Percentiles rank a stretch among this genome's conserved stretches.
Evolutionary conservation across 2,797 vertebrate genomes (phyloP).

Genomic region (Nannoperca australis): DNA sequence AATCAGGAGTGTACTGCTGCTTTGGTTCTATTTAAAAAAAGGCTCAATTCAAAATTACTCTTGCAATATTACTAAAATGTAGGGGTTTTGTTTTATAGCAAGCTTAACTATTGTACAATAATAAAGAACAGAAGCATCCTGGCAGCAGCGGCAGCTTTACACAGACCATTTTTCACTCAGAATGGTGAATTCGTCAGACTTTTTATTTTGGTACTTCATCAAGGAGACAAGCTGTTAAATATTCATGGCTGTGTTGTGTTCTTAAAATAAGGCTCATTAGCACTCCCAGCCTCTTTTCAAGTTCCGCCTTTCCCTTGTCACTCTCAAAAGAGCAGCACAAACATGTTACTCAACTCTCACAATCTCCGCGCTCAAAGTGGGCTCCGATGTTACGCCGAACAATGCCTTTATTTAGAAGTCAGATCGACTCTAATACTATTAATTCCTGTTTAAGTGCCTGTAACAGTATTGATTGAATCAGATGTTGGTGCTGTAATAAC

Average conservation of each 20-base stretch:
- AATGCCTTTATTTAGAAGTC: conserved; percentile 32
- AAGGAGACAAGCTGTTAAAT: conserved; percentile 81
- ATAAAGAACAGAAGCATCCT: conserved; percentile 14
- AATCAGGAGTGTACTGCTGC: neutral
- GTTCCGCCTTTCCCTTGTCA: conserved; percentile 79
- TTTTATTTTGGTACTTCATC: conserved; percentile 77
- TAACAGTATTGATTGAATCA: conserved; percentile 31
- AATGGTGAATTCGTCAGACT: conserved; percentile 69
- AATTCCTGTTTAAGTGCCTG: conserved; percentile 13
- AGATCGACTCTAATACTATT: neutral
- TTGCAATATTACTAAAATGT: conserved; percentile 1
- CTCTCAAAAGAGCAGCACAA: conserved; percentile 73
- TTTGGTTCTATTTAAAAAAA: neutral
- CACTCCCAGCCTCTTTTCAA: conserved; percentile 80
- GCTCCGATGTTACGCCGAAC: conserved; percentile 10
- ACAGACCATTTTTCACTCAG: conserved; percentile 52
- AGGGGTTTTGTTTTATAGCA: conserved; percentile 14
- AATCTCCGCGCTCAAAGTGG: conserved; percentile 41
- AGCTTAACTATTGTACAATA: neutral
- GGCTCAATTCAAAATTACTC: neutral
- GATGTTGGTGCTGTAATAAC: conserved; percentile 12
- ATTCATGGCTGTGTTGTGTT: conserved; percentile 83
- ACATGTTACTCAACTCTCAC: conserved; percentile 64
- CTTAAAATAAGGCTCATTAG: conserved; percentile 89
- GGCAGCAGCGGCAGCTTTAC: conserved; percentile 31